Percentiles rank a stretch among this genome's conserved stretches.
Evolutionary conservation across 2,888 invertebrate genomes (phyloP).

Genomic region (Elysia crispata): DNA sequence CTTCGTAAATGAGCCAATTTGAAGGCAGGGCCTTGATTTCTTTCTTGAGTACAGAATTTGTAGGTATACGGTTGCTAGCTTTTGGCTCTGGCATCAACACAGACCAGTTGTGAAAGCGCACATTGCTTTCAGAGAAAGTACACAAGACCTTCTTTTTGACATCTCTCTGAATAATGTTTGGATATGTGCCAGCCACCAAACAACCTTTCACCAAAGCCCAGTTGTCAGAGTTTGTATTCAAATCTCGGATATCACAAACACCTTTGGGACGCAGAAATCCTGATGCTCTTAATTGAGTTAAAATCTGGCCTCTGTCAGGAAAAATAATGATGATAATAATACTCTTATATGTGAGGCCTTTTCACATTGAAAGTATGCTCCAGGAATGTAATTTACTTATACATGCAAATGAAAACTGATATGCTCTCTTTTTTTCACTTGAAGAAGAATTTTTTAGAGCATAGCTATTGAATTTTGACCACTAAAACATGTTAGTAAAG

Average conservation of each 20-base stretch:
- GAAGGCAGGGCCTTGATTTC: constrained; percentile 81
- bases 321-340: too few relatives aligned
- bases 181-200: constrained; percentile 92
- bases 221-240: constrained; percentile 89
- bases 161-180: constrained; percentile 88
- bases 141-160: constrained; percentile 67
- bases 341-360: too few relatives aligned
- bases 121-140: constrained; percentile 79
- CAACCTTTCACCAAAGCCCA: constrained; percentile 95
- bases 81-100: constrained; percentile 79
- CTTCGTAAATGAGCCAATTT: constrained; percentile 93
- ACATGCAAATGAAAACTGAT: too few relatives aligned
- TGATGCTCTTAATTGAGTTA: constrained; percentile 86
- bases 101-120: constrained; percentile 83
- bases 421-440: too few relatives aligned
- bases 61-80: constrained; percentile 17
- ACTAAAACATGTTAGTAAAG: too few relatives aligned
- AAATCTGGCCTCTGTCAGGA: constrained; percentile 81
- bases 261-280: constrained; percentile 83
- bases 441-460: too few relatives aligned
- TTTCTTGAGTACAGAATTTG: constrained; percentile 52
- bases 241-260: constrained; percentile 85
- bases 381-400: too few relatives aligned
- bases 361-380: too few relatives aligned
- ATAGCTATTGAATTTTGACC: too few relatives aligned